Percentiles rank a stretch among this genome's conserved stretches.
Conservation (phyloP, 2,113 vertebrate genomes). For the Jaculus jaculus region DNA sequence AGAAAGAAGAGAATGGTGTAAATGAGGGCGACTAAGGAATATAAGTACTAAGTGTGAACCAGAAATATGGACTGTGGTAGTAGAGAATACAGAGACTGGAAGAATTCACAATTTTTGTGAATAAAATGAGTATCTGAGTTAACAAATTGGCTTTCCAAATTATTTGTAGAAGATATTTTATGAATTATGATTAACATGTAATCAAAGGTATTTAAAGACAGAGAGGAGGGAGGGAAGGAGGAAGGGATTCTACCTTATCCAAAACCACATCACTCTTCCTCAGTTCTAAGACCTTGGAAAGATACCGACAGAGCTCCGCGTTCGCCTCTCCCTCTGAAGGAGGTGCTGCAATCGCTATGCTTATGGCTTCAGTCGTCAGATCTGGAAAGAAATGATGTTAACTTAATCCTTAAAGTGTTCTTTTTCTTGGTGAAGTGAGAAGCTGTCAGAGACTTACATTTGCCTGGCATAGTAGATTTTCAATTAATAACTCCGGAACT, state of each 20-base stretch:
- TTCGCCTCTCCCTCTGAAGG: constrained; percentile 95
- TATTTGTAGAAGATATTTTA: neutral
- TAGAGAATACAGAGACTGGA: neutral
- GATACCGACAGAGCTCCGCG: constrained; percentile 90
- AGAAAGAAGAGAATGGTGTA: neutral
- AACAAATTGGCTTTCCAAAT: constrained; percentile 24
- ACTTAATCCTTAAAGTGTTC: neutral
- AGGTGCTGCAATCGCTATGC: constrained; percentile 92
- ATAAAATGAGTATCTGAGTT: neutral
- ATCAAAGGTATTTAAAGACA: neutral
- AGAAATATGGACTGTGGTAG: neutral
- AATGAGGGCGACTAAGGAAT: neutral
- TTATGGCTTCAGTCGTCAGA: constrained; percentile 88
- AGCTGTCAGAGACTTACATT: neutral
- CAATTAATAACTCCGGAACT: neutral
- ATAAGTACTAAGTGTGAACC: fast-evolving
- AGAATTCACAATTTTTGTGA: neutral
- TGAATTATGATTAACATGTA: neutral
- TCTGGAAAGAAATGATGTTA: constrained; percentile 80
- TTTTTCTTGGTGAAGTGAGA: neutral
- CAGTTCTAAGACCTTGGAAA: constrained; percentile 91
- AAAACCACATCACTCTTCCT: constrained; percentile 91
- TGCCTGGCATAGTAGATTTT: neutral
- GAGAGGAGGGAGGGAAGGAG: neutral
- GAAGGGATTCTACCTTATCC: constrained; percentile 88